These are phyloP conservation scores for Antigone vipio DNA, from an alignment of 2,113 vertebrate genomes.

Conservation along the genomic window DNA sequence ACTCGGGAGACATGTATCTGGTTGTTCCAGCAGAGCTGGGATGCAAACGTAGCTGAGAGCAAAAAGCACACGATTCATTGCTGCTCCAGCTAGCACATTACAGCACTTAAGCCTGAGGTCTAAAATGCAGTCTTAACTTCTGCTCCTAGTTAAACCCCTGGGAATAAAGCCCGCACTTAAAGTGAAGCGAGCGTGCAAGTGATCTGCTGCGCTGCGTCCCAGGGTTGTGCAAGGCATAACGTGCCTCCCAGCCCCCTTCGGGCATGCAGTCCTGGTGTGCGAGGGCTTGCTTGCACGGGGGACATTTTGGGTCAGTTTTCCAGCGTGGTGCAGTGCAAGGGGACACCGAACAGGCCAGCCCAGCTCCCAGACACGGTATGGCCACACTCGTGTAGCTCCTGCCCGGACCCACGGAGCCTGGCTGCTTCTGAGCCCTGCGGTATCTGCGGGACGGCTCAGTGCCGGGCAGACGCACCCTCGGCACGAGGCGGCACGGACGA, in stretches of 20 bases:
- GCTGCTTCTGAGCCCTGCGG: fast-evolving
- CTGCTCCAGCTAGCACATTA: neutral
- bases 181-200: fast-evolving
- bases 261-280: fast-evolving
- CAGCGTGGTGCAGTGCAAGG: fast-evolving
- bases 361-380: neutral
- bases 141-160: neutral
- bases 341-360: neutral
- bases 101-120: neutral
- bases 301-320: neutral
- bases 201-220: neutral
- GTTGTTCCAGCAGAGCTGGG: neutral
- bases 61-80: neutral
- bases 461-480: neutral
- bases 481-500: neutral
- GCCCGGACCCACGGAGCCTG: neutral
- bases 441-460: neutral
- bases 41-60: neutral
- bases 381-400: fast-evolving
- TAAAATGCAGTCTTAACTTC: neutral
- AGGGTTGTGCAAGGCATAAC: fast-evolving
- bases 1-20: neutral
- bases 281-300: neutral
- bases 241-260: neutral
- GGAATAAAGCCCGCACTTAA: neutral